These are phyloP conservation scores for Podarcis lilfordi DNA, from an alignment of 2,797 vertebrate genomes.

Conservation along the genomic window DNA sequence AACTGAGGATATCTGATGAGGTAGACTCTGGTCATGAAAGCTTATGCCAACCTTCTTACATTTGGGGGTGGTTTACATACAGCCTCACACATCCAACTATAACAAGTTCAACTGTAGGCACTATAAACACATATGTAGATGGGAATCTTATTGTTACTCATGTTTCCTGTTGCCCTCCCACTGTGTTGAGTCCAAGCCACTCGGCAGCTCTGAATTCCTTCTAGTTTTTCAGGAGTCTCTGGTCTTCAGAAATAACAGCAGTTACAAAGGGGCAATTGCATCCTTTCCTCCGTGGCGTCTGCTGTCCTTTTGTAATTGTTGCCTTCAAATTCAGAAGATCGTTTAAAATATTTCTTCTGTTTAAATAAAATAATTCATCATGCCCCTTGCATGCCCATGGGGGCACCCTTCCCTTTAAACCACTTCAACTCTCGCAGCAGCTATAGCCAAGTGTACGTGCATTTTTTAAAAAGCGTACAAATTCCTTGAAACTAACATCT, in stretches of 20 bases:
- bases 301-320: neutral
- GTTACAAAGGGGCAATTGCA: neutral
- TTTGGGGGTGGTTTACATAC: neutral
- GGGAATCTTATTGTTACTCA: neutral
- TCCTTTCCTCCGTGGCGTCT: no score
- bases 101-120: neutral
- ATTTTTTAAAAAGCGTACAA: neutral
- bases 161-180: neutral
- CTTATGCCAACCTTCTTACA: neutral
- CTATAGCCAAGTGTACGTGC: neutral
- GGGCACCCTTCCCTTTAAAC: neutral
- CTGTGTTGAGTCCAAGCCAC: neutral
- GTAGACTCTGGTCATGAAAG: neutral
- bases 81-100: neutral
- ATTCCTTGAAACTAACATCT: slow-evolving; percentile 16
- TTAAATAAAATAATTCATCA: neutral
- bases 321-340: neutral
- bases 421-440: neutral
- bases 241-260: neutral
- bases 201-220: neutral
- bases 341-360: neutral
- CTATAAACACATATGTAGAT: neutral
- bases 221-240: neutral
- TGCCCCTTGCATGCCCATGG: neutral
- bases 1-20: neutral